Base-by-base conservation (phyloP, 1,140 invertebrate species). In the Antheraea mylitta region DNA sequence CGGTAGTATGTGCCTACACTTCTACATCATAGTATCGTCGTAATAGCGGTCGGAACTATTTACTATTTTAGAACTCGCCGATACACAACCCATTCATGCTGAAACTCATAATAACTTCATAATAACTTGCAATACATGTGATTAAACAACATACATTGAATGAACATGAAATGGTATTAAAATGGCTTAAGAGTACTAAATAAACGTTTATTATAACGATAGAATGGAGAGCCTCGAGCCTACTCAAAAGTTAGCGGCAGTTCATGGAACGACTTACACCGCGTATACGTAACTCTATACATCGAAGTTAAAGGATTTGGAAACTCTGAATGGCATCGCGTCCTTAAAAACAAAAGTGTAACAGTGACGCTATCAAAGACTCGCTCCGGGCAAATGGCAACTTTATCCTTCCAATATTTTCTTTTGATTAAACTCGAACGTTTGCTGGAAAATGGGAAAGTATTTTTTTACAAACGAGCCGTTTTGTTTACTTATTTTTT, bases 121-220 rank as follows among this genome's bases (percentile, higher is more conserved):
- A n/a, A n/a, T n/a, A n/a, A n/a, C n/a, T n/a, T n/a, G n/a, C n/a
- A n/a, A n/a, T n/a, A n/a, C n/a, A n/a, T n/a, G 3, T 48, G 7
- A 48, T 48, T 48, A 48, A 48, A 48, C 7, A 13, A 13, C 45
- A 53, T 2, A 53, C 45, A 16, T 53, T n/a, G 16, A 53, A 53
- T 5, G 45, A 53, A 53, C 45, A 53, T 16, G 13, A 53, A 53
- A 6, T 16, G 45, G 11, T 53, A 53, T 53, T 53, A 53, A 53
- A 53, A 16, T n/a, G 45, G 16, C 6, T 53, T 53, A 16, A 16
- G 16, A 53, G 45, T 71, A 67, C 58, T 67, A 71, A 71, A 67
- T 71, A 67, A 71, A 67, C 67, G 63, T 58, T 53, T 67, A 71
- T 71, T 38, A 67, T 62, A 67, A n/a, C 37, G 36, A 66, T 68